These are phyloP conservation scores for Leiothrix lutea DNA, from an alignment of 2,113 vertebrate genomes.

Conservation along the genomic window DNA sequence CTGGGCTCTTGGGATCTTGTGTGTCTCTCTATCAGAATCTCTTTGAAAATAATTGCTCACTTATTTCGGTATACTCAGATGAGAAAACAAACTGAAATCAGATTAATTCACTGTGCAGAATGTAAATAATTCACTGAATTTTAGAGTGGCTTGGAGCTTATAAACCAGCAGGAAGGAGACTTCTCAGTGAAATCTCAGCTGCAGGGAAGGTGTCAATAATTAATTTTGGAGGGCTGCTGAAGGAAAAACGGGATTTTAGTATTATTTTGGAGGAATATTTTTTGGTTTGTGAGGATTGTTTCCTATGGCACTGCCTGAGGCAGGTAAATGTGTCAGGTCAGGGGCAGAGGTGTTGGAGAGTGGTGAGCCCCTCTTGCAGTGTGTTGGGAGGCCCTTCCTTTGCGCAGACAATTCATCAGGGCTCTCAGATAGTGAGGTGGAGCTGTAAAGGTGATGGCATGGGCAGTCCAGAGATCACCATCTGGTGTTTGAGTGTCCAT, in stretches of 20 bases:
- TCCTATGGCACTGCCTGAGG: not conserved
- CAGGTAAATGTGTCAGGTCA: not conserved
- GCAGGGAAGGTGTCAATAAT: not conserved
- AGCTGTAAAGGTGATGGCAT: not conserved
- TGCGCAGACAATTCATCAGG: rapidly evolving
- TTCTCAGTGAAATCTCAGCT: not conserved
- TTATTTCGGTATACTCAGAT: not conserved
- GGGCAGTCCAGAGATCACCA: not conserved
- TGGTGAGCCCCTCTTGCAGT: not conserved
- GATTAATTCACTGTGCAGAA: not conserved
- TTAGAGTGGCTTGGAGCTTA: not conserved
- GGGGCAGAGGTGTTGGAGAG: not conserved
- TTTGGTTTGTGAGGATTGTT: not conserved
- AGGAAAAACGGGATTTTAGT: not conserved
- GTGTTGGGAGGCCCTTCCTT: not conserved
- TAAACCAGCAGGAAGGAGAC: not conserved
- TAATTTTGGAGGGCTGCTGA: not conserved
- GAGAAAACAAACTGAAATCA: conserved; percentile 6
- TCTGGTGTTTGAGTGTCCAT: not conserved
- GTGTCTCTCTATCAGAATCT: not conserved
- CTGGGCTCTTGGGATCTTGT: not conserved
- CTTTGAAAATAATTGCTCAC: conserved; percentile 2
- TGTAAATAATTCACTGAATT: conserved; percentile 44
- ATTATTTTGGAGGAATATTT: not conserved
- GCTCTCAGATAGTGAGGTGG: not conserved